These are phyloP conservation scores for Cheilosia impressa DNA, from an alignment of 2,888 invertebrate species.

Conservation along the genomic window DNA sequence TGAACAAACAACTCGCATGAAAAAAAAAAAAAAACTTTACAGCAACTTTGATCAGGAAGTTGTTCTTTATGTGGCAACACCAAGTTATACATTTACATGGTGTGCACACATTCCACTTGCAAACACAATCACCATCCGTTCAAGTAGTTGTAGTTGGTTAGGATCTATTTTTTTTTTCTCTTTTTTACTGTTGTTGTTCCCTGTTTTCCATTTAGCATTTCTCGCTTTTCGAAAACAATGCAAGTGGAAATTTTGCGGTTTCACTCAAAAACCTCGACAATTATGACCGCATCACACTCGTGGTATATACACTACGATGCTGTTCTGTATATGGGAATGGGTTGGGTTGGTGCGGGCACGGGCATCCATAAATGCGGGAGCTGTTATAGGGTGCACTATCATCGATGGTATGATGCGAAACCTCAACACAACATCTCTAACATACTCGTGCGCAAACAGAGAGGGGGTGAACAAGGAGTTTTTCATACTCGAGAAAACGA, in stretches of 20 bases:
- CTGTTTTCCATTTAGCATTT: slow-evolving; percentile 61
- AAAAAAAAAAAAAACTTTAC: slow-evolving; percentile 49
- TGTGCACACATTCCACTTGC: slow-evolving; percentile 21
- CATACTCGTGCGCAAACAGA: slow-evolving; percentile 31
- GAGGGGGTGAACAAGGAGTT: slow-evolving; percentile 58
- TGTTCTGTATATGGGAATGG: slow-evolving; percentile 14
- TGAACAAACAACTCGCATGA: slow-evolving; percentile 21
- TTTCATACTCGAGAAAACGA: slow-evolving; percentile 47
- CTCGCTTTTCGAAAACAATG: slow-evolving; percentile 68
- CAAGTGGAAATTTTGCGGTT: slow-evolving; percentile 74
- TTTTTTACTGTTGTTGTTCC: slow-evolving; percentile 12
- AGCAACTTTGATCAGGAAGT: slow-evolving; percentile 66
- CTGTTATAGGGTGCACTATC: slow-evolving; percentile 30
- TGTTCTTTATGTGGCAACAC: slow-evolving; percentile 71
- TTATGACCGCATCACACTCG: slow-evolving; percentile 74
- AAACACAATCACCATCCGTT: slow-evolving; percentile 35
- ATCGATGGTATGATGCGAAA: slow-evolving; percentile 58
- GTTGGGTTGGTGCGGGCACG: slow-evolving; percentile 59
- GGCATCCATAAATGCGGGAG: slow-evolving; percentile 70
- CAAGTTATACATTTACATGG: slow-evolving; percentile 59
- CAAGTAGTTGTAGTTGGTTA: slow-evolving; percentile 53
- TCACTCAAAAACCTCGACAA: slow-evolving; percentile 73
- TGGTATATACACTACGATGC: slow-evolving; percentile 44
- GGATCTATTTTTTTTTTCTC: slow-evolving; percentile 26
- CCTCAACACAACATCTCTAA: slow-evolving; percentile 63